Base-by-base conservation (phyloP, 2,888 invertebrate genomes). In the Napeogenes sylphis region DNA sequence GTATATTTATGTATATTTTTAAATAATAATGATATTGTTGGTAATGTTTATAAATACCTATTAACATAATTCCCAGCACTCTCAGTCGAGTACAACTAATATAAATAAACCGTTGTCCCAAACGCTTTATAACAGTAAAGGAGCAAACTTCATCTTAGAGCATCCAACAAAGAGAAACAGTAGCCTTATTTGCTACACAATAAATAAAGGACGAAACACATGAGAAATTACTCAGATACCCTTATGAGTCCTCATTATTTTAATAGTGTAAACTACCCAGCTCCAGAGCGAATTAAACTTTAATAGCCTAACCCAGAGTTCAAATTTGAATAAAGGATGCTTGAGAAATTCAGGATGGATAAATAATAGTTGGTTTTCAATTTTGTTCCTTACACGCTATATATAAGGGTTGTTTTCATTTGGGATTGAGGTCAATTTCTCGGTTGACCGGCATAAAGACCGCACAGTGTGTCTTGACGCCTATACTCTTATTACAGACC, bases 241-340 rank as follows among this genome's bases (percentile, higher is more conserved):
- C 84, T 83, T 77, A 83, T 83, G 84, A 84, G 81, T 74, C 77
- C 84, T 85, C 86, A 87, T 87, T 87, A 89, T 86, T 87, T 85
- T 86, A 87, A 87, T 84, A 83, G 83, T 83, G 76, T 83, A 81
- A 84, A 83, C 72, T 70, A 63, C 55, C 30, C 45, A 55, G n/a
- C 2, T 30, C 3, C 71, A 71, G 61, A 14, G 63, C 2, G 75
- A 77, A 73, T 60, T 63, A 59, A 63, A 74, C 76, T 73, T 68
- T 79, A 78, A 65, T 32, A 42, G 4, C n/a, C 14, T 3, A 6
- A 64, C 51, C 30, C 73, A 82, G 65, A 75, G 76, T 69, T 66
- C 63, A 69, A 69, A 76, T 70, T 79, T 55, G 62, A 64, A 66
- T 63, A 60, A 14, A 46, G 33, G 5, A 14, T 30, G 30, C 21